A percentile compares a stretch with the other conserved stretches of the same genome.
These are phyloP conservation scores for Amiota minor DNA, from an alignment of 2,888 invertebrate species.

Conservation along the genomic window DNA sequence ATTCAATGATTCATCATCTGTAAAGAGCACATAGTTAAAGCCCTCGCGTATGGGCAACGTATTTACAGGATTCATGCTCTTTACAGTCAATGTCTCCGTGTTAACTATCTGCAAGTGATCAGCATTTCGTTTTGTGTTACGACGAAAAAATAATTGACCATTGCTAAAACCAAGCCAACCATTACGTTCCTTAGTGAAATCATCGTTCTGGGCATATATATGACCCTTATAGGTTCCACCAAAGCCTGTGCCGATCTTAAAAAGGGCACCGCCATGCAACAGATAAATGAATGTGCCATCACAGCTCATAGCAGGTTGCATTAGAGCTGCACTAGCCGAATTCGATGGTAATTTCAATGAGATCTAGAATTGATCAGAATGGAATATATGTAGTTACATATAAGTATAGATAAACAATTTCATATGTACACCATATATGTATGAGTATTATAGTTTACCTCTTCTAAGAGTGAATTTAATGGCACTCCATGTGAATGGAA, in stretches of 20 bases:
- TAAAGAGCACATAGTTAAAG: constrained; percentile 76
- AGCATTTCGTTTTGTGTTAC: constrained; percentile 74
- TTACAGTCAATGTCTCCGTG: constrained; percentile 75
- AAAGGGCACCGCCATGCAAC: constrained; percentile 86
- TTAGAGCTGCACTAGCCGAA: constrained; percentile 75
- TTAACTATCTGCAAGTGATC: constrained; percentile 74
- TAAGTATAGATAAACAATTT: neutral
- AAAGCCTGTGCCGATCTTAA: constrained; percentile 96
- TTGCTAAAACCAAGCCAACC: constrained; percentile 91
- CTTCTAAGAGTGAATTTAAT: constrained; percentile 81
- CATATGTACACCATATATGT: constrained; percentile 69
- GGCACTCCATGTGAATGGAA: constrained; percentile 93
- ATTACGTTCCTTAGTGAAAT: constrained; percentile 85
- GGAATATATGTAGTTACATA: neutral
- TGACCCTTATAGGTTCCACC: constrained; percentile 94
- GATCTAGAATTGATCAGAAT: constrained; percentile 56
- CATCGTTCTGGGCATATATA: constrained; percentile 86
- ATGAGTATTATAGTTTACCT: constrained; percentile 61
- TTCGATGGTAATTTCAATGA: constrained; percentile 65
- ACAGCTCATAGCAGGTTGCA: constrained; percentile 81
- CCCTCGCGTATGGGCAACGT: constrained; percentile 70
- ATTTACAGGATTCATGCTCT: constrained; percentile 72
- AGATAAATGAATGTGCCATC: constrained; percentile 94
- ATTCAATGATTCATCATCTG: constrained; percentile 86
- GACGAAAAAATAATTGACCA: constrained; percentile 86